phyloP scores from a whole-genome alignment of 2,888 invertebrate species.

The Cistogaster globosa region DNA sequence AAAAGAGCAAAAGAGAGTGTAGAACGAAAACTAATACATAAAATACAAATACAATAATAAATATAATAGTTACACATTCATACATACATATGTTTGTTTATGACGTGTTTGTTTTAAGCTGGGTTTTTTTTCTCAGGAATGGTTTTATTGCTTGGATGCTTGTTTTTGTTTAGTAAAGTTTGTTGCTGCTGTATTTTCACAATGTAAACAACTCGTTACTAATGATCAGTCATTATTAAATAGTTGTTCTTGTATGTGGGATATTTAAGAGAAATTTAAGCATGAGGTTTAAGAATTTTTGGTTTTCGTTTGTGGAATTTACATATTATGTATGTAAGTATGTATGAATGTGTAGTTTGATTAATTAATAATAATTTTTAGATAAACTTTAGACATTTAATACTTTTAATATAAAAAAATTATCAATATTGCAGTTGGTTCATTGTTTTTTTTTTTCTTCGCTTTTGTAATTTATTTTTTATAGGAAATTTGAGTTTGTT shows the following conservation, averaged over 20 bases:
- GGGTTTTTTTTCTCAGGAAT: constrained; percentile 20
- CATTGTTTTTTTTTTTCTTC: constrained; percentile 52
- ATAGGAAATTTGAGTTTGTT: constrained; percentile 65
- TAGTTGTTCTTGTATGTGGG: background rate
- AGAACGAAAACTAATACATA: constrained; percentile 81
- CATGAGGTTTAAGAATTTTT: background rate
- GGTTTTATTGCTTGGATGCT: background rate
- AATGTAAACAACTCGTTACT: too few relatives aligned
- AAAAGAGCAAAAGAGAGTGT: constrained; percentile 81
- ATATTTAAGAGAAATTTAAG: constrained; percentile 20
- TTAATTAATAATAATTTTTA: constrained; percentile 54
- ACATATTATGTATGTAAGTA: background rate
- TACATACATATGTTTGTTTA: constrained; percentile 70
- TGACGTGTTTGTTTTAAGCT: background rate
- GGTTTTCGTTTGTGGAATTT: too few relatives aligned
- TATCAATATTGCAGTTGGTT: constrained; percentile 66
- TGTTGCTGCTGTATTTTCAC: too few relatives aligned
- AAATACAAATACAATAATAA: constrained; percentile 80
- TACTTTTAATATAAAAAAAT: constrained; percentile 59
- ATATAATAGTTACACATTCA: constrained; percentile 77
- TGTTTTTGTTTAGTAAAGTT: background rate
- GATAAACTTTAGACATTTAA: constrained; percentile 71
- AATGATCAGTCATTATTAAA: background rate
- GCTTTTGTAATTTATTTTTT: constrained; percentile 29
- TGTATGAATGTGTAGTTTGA: constrained; percentile 28